These are phyloP conservation scores for Belonocnema kinseyi DNA, from an alignment of 1,140 invertebrate genomes.

Conservation along the genomic window DNA sequence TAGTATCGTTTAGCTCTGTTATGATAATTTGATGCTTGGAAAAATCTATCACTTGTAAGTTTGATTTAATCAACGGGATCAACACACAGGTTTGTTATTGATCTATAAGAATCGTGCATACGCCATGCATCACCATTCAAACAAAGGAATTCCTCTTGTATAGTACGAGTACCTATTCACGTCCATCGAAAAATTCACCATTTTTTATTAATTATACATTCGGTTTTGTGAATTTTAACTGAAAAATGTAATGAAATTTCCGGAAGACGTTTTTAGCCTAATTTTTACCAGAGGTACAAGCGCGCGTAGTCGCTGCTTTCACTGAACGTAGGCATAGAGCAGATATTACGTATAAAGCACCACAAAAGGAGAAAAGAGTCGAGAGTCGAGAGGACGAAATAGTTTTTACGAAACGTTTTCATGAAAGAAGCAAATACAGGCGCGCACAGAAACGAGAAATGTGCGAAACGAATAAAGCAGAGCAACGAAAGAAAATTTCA, in stretches of 20 bases:
- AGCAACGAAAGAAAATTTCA: slow-evolving; percentile 46
- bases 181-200: background rate
- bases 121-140: slow-evolving; percentile 33
- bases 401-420: slow-evolving; percentile 33
- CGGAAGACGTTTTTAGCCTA: slow-evolving; percentile 7
- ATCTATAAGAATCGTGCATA: slow-evolving; percentile 2
- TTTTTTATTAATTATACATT: background rate
- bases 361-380: slow-evolving; percentile 29
- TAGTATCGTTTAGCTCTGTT: slow-evolving; percentile 1
- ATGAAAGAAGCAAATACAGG: slow-evolving; percentile 55
- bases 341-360: slow-evolving; percentile 24
- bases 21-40: background rate
- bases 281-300: background rate
- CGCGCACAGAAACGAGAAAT: slow-evolving; percentile 42
- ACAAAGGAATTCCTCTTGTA: slow-evolving; percentile 29
- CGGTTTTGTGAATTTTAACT: background rate
- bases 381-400: slow-evolving; percentile 25
- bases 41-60: background rate
- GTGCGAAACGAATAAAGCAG: slow-evolving; percentile 57
- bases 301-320: slow-evolving; percentile 45
- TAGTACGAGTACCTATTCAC: slow-evolving; percentile 1
- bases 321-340: slow-evolving; percentile 34
- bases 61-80: background rate
- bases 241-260: background rate
- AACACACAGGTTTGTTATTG: slow-evolving; percentile 8